Base-by-base conservation (phyloP, 2,797 vertebrate species). In the Malurus splendens region DNA sequence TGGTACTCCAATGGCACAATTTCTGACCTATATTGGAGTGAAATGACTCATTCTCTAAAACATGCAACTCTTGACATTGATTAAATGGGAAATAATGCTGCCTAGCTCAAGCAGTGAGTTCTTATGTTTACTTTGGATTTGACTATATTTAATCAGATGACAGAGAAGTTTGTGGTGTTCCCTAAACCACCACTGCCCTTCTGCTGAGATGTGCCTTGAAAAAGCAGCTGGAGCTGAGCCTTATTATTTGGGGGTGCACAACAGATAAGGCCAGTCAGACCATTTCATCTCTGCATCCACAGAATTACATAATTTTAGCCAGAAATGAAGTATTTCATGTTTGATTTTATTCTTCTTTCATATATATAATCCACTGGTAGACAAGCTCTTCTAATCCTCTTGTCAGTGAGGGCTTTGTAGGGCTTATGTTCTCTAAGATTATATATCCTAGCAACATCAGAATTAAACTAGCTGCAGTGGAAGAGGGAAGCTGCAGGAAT, bases 361-460 rank as follows among this genome's bases (percentile, higher is more conserved):
- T 78, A 56, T 75, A 47, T 59, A 56, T 94, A 91, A 94, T 81
- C 91, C 66, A 59, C 48, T 48, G 33, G 48, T 47, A 94, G 84
- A 77, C 66, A 85, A 79, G 19, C 32, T 87, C 18, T 91, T 89
- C 62, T 95, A 95, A 95, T 93, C 94, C 70, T 91, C 84, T 71
- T 85, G 84, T 91, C 59, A 1, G 68, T 1, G 25, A 81, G 41
- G 61, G 66, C 70, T 95, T 92, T 91, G 62, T 86, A 60, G 68
- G 87, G 42, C 88, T 95, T 93, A 84, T 86, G 59, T 87, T 88
- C 82, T 78, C 45, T 83, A 85, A 91, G 84, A 78, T 59, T 57
- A 85, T 68, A 92, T 91, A 93, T 91, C 93, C 93, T 95, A 94
- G 95, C 94, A 95, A 93, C 91, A 78, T 42, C 75, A 81, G 90